Percentiles rank a stretch among this genome's conserved stretches.
Evolutionary conservation across 1,140 invertebrate genomes (phyloP).

Genomic region (Heliothis virescens): DNA sequence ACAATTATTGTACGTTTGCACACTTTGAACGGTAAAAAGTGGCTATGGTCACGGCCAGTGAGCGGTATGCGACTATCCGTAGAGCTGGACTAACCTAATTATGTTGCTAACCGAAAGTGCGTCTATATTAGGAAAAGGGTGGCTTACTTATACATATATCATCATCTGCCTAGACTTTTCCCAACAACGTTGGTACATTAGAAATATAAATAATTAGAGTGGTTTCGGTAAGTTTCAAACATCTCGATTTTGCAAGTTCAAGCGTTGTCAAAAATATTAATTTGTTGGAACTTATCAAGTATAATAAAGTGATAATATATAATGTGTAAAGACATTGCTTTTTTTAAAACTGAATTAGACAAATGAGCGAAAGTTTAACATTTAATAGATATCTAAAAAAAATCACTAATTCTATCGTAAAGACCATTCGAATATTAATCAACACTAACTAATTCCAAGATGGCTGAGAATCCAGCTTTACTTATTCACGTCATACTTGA

Average conservation of each 20-base stretch:
- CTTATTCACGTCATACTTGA: constrained; percentile 20
- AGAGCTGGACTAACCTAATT: not conserved
- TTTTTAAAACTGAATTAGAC: too few relatives aligned
- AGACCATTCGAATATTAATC: not conserved
- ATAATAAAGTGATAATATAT: too few relatives aligned
- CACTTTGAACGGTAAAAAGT: not conserved
- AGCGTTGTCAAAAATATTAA: too few relatives aligned
- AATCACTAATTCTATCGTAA: not conserved
- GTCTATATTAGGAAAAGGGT: not conserved
- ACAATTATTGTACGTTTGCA: constrained; percentile 20
- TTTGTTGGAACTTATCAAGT: too few relatives aligned
- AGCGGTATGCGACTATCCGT: not conserved
- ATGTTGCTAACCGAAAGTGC: not conserved
- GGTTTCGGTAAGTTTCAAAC: too few relatives aligned
- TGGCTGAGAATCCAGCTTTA: constrained; percentile 7
- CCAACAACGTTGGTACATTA: too few relatives aligned
- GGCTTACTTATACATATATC: not conserved
- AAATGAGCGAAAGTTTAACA: too few relatives aligned
- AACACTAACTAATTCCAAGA: not conserved
- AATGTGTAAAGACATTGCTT: too few relatives aligned
- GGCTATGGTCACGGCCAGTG: not conserved
- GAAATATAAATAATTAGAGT: too few relatives aligned
- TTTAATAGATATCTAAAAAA: too few relatives aligned
- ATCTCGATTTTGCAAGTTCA: too few relatives aligned
- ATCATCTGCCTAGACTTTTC: too few relatives aligned